Evolutionary conservation across 2,888 invertebrate species (phyloP), one percentile per base, ranked within the genome.

Genomic region (Eristalis tenax): DNA sequence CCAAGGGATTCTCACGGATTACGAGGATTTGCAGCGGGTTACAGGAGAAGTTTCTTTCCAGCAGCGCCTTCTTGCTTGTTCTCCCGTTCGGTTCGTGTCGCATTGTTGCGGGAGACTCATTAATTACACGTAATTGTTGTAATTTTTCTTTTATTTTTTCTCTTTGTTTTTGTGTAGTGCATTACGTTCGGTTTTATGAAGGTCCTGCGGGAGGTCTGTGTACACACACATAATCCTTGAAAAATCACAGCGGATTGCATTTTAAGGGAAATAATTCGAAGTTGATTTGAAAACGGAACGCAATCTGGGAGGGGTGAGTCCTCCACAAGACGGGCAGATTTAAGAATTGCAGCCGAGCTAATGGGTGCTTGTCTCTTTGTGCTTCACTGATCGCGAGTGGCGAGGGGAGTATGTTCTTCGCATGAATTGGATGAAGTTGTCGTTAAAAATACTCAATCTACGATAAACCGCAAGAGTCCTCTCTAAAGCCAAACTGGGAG

Each of bases 61-160:
- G 32, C 26, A 10, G 79, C 43, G 50, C 63, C 28, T 82, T 59
- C 26, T 78, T 71, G 40, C 28, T 77, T 71, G 76, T 71, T 75
- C 18, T 64, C 1, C 2, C 66, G 56, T 40, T 56, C 28, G 43
- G 59, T 86, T 83, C 70, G 74, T 66, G 83, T 79, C 83, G 78
- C 78, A 78, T 78, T 83, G 83, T 83, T 86, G 86, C 50, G 59
- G 73, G 78, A 64, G 22, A 65, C 71, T 86, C 83, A 86, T 86
- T 86, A 86, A 86, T 86, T 79, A 75, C 75, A 68, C 23, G 83
- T 83, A 75, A 83, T 79, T 75, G 70, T 68, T 83, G 70, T 86
- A 83, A 40, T 64, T 68, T 23, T 61, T 74, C 64, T 73, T 73
- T 6, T 38, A 8, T 61, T 8, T n/a, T 32, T 64, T 32, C 32